Conservation (phyloP, 2,888 invertebrate genomes). For the Ramazzottius varieornatus region DNA sequence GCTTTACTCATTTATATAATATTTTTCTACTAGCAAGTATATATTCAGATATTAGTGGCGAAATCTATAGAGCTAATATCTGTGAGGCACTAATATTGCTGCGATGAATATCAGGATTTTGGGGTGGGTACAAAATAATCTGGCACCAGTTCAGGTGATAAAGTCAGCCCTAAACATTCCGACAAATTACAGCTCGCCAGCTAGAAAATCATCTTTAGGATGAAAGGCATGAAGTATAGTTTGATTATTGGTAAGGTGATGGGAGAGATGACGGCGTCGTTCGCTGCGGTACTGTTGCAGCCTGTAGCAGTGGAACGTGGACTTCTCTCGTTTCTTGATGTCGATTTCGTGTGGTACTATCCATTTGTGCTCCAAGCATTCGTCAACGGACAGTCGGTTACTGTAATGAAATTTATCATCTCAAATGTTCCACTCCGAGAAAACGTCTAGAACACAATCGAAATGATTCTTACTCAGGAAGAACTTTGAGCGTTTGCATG, state of each 20-base stretch:
- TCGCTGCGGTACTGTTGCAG: constrained; percentile 10
- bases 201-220: not conserved
- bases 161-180: no score
- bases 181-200: not conserved
- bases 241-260: not conserved
- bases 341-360: constrained; percentile 67
- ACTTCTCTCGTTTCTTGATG: constrained; percentile 66
- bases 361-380: constrained; percentile 88
- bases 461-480: not conserved
- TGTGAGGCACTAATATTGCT: no score
- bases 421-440: no score
- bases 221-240: constrained; percentile 1
- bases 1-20: no score
- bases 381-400: constrained; percentile 74
- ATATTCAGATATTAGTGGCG: no score
- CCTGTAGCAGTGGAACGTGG: constrained; percentile 38
- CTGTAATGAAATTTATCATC: constrained; percentile 28
- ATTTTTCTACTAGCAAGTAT: no score
- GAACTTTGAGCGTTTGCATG: not conserved
- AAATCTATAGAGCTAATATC: no score
- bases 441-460: no score
- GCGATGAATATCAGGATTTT: no score
- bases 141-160: no score
- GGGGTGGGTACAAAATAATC: no score
- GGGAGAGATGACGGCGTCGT: not conserved